phyloP scores from a whole-genome alignment of 2,888 invertebrate genomes.

The Drosophila bunnanda region DNA sequence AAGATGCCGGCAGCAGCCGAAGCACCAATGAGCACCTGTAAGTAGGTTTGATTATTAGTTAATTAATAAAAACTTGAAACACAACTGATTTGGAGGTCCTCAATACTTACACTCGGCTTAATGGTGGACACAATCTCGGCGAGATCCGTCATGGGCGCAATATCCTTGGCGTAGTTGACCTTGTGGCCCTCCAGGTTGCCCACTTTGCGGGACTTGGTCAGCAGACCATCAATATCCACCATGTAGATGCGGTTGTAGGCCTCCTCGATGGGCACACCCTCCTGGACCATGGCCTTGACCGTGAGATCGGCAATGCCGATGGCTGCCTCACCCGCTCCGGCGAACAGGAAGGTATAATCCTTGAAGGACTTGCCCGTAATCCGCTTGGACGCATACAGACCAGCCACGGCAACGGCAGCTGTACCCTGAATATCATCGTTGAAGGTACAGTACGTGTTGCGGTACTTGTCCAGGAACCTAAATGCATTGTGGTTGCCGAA shows the following conservation, averaged over 20 bases:
- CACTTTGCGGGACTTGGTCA: conserved; percentile 89
- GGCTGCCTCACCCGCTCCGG: conserved; percentile 96
- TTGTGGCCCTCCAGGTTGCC: conserved; percentile 90
- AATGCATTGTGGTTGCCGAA: conserved; percentile 99
- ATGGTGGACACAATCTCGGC: conserved; percentile 91
- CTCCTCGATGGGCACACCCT: conserved; percentile 87
- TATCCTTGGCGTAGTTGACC: conserved; percentile 90
- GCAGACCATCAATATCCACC: conserved; percentile 96
- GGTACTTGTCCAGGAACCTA: conserved; percentile 95
- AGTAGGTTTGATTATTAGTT: neutral
- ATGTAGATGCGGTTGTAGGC: conserved; percentile 96
- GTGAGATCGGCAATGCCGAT: conserved; percentile 96
- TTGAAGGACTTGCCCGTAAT: conserved; percentile 89
- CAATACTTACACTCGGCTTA: conserved; percentile 92
- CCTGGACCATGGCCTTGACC: conserved; percentile 94
- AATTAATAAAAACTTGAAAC: too few species aligned
- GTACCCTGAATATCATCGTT: conserved; percentile 99
- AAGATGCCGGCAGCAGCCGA: conserved; percentile 97
- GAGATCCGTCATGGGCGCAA: conserved; percentile 91
- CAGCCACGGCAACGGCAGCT: conserved; percentile 97
- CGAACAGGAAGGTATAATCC: conserved; percentile 95
- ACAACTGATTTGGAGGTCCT: neutral
- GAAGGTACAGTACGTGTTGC: conserved; percentile 96
- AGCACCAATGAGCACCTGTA: conserved; percentile 89
- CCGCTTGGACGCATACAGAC: conserved; percentile 87